Conservation (phyloP, 2,113 vertebrate genomes). For the Hiodon tergisus region DNA sequence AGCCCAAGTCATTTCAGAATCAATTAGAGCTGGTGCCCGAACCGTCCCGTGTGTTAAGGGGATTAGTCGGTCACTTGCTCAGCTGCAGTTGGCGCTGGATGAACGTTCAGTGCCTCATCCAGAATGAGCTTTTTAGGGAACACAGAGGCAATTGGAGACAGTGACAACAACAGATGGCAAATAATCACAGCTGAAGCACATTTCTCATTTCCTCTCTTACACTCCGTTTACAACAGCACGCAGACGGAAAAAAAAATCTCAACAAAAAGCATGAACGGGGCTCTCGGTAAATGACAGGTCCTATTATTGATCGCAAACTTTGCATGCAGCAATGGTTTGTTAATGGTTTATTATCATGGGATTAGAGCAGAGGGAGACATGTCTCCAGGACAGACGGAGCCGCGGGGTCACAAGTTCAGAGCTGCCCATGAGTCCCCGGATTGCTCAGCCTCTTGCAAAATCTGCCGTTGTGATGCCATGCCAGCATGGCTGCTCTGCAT, state of each 20-base stretch:
- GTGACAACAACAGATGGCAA: constrained; percentile 76
- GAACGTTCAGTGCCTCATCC: constrained; percentile 54
- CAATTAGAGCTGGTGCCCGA: constrained; percentile 81
- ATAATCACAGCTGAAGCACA: constrained; percentile 56
- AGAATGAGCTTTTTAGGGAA: constrained; percentile 63
- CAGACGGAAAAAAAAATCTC: constrained; percentile 9
- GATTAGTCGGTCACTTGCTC: constrained; percentile 76
- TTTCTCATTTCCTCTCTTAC: constrained; percentile 23
- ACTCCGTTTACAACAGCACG: neutral
- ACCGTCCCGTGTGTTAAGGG: constrained; percentile 72
- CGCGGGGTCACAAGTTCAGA: constrained; percentile 59
- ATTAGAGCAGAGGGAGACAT: constrained; percentile 49
- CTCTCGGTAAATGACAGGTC: neutral
- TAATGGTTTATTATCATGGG: constrained; percentile 42
- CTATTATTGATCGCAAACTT: neutral
- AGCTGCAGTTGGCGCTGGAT: constrained; percentile 66
- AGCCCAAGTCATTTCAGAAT: constrained; percentile 73
- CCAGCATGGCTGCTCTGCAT: constrained; percentile 49
- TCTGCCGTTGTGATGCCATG: constrained; percentile 56
- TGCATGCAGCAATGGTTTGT: constrained; percentile 27
- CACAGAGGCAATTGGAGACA: constrained; percentile 55
- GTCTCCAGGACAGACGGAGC: constrained; percentile 49
- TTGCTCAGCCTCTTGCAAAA: constrained; percentile 42
- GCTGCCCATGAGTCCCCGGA: constrained; percentile 45
- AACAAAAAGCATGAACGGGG: constrained; percentile 9